A percentile compares a stretch with the other conserved stretches of the same genome.
phyloP scores from a whole-genome alignment of 2,113 vertebrate species.

The Ophiodon elongatus region DNA sequence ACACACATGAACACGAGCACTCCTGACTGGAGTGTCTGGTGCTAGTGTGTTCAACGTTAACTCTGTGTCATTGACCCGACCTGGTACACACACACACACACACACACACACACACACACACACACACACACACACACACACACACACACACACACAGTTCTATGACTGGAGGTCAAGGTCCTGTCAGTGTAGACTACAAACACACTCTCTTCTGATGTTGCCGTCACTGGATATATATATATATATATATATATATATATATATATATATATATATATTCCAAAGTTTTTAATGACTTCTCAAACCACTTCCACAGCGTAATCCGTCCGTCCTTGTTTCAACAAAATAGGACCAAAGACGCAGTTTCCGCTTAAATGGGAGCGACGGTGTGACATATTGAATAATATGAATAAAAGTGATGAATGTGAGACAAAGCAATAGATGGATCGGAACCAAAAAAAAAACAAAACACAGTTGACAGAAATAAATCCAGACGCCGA shows the following conservation, averaged over 20 bases:
- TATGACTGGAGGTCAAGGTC: constrained; percentile 28
- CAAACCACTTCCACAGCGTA: neutral
- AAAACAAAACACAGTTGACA: neutral
- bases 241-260: too few relatives aligned
- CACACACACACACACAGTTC: too few relatives aligned
- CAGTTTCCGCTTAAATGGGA: neutral
- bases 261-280: too few relatives aligned
- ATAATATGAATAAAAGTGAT: neutral
- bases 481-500: neutral
- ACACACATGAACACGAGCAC: too few relatives aligned
- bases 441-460: neutral
- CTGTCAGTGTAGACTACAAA: constrained; percentile 1
- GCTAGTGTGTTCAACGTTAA: constrained; percentile 22
- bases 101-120: too few relatives aligned
- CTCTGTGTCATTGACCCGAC: constrained; percentile 46
- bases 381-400: neutral
- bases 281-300: neutral
- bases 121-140: too few relatives aligned
- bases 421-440: neutral
- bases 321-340: neutral
- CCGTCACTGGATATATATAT: too few relatives aligned
- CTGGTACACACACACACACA: too few relatives aligned
- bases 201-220: neutral
- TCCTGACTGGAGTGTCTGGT: constrained; percentile 18
- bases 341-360: neutral